Percentiles rank a stretch among this genome's conserved stretches.
Conservation (phyloP, 1,140 invertebrate species). For the Magallana angulata region DNA sequence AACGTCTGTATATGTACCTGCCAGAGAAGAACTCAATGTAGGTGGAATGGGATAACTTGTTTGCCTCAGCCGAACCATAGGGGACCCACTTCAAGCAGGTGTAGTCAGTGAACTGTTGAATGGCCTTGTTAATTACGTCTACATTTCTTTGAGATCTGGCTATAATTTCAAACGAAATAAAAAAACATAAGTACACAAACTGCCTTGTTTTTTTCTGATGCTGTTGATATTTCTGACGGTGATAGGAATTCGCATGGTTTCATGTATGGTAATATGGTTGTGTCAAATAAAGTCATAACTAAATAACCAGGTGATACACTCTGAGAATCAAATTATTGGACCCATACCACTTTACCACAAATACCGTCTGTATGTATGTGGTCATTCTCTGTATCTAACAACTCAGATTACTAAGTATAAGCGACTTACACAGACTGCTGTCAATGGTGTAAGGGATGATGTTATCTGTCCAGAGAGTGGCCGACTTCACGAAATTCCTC, state of each 20-base stretch:
- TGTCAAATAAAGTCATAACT: too few species aligned
- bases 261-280: too few species aligned
- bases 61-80: background rate
- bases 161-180: too few species aligned
- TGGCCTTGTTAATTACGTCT: background rate
- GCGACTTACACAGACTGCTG: background rate
- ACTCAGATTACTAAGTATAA: background rate
- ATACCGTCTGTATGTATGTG: too few species aligned
- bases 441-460: slow-evolving; percentile 14
- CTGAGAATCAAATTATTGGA: too few species aligned
- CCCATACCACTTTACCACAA: too few species aligned
- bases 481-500: background rate
- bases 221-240: too few species aligned
- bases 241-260: too few species aligned
- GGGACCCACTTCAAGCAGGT: slow-evolving; percentile 11
- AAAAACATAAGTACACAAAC: too few species aligned
- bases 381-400: background rate
- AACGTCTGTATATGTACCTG: background rate
- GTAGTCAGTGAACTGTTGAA: background rate
- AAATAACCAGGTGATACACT: too few species aligned
- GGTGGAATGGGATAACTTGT: background rate
- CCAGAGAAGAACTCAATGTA: slow-evolving; percentile 20
- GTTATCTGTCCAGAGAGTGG: slow-evolving; percentile 10
- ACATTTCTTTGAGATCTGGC: background rate
- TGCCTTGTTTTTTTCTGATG: too few species aligned